Conservation (phyloP, 2,113 vertebrate species). For the Cinclus mexicanus region DNA sequence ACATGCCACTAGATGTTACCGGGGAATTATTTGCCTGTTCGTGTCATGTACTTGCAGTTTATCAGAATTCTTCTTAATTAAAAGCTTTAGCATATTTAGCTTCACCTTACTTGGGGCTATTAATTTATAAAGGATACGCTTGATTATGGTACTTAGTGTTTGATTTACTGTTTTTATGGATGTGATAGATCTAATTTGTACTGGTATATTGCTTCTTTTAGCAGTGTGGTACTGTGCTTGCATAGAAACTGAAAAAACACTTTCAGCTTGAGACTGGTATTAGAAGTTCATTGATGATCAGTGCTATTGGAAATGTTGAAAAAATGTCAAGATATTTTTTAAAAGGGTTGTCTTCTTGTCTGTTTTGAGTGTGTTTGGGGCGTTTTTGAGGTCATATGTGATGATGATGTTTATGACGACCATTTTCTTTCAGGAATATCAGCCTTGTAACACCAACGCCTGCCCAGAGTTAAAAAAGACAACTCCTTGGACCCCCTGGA, state of each 20-base stretch:
- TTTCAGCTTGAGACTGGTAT: not conserved
- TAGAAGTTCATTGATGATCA: not conserved
- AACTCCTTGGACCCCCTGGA: slow-evolving; percentile 97
- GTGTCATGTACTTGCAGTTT: not conserved
- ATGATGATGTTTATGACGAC: not conserved
- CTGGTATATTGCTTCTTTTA: not conserved
- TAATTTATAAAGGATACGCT: not conserved
- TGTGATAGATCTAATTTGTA: not conserved
- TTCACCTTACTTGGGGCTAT: not conserved
- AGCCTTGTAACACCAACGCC: slow-evolving; percentile 88
- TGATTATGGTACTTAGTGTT: not conserved
- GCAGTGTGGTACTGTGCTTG: not conserved
- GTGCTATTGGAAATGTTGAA: not conserved
- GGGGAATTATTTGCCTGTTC: not conserved
- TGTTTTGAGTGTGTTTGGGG: not conserved
- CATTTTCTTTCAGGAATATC: slow-evolving; percentile 84
- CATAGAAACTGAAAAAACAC: not conserved
- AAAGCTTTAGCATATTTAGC: not conserved
- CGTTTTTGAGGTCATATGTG: not conserved
- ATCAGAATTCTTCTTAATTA: not conserved
- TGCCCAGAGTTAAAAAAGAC: slow-evolving; percentile 97
- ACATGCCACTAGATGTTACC: not conserved
- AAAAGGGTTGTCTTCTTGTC: not conserved
- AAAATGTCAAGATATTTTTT: slow-evolving; percentile 20
- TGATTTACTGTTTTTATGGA: not conserved